Conservation (phyloP, 2,113 vertebrate genomes). For the Dipodomys ordii region DNA sequence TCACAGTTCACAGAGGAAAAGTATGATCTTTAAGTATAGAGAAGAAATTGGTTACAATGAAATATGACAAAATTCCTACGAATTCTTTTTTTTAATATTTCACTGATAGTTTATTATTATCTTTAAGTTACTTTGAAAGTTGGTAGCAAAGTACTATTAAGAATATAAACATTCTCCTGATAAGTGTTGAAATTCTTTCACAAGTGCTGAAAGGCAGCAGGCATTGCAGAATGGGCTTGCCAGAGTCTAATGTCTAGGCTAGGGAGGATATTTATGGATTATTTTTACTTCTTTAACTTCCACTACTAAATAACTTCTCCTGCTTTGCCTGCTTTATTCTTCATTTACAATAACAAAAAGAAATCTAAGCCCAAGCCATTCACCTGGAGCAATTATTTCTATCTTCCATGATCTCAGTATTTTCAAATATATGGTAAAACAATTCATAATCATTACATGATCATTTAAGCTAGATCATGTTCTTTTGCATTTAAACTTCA, state of each 20-base stretch:
- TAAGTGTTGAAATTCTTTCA: slow-evolving; percentile 80
- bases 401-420: slow-evolving; percentile 60
- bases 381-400: slow-evolving; percentile 68
- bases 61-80: too few relatives aligned
- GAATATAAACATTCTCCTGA: slow-evolving; percentile 77
- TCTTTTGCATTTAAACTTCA: slow-evolving; percentile 76
- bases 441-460: slow-evolving; percentile 59
- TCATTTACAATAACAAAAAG: slow-evolving; percentile 71
- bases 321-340: slow-evolving; percentile 59
- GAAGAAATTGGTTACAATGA: too few relatives aligned
- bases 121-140: slow-evolving; percentile 76
- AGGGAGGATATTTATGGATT: slow-evolving; percentile 64
- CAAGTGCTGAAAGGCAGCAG: slow-evolving; percentile 79
- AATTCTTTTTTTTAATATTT: too few relatives aligned
- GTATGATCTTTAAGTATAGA: too few relatives aligned
- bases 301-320: slow-evolving; percentile 44
- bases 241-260: slow-evolving; percentile 57
- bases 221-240: slow-evolving; percentile 76
- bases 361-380: slow-evolving; percentile 45
- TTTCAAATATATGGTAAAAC: slow-evolving; percentile 53
- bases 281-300: slow-evolving; percentile 73
- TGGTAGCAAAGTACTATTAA: slow-evolving; percentile 77
- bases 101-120: slow-evolving; percentile 71
- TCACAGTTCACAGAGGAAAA: too few relatives aligned
- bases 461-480: slow-evolving; percentile 67